Evolutionary conservation across 1,140 invertebrate genomes (phyloP), one percentile per base, ranked within the genome.

Genomic region (Halictus rubicundus): DNA sequence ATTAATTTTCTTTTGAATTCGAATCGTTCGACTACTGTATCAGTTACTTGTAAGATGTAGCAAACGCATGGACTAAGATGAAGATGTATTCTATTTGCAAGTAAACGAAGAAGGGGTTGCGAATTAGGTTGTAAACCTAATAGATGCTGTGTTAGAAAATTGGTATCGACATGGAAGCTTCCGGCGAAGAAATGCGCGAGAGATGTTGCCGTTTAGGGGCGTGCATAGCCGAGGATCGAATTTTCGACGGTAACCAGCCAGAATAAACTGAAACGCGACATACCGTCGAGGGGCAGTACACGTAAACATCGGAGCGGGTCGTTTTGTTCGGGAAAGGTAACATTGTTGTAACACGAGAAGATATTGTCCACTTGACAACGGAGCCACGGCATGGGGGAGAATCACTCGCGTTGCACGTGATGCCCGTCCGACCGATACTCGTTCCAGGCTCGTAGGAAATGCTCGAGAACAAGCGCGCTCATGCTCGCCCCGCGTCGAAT

Each of bases 321-420:
- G 88, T 89, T 89, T 88, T 87, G 77, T 88, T 83, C 85, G 76
- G 71, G 72, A 86, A 87, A 76, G 78, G 82, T 84, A 87, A 87
- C 82, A 82, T 82, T 82, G 75, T 80, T 82, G 88, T 86, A 89
- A 89, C 81, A 84, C 78, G 88, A 89, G 86, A 89, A 86, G 88
- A 86, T 88, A 89, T 89, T 89, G 87, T 89, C 84, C 83, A 78
- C 83, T 85, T 81, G 87, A 86, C 88, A 83, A 85, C 81, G 71
- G 77, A 84, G 85, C 75, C 78, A 84, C 74, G 71, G 81, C 71
- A 54, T 81, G 81, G 69, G 71, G 76, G 77, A 81, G 69, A 81
- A 85, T 75, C 84, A 86, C 70, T 84, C 81, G 37, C 57, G 23
- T 78, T 70, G 59, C 85, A 87, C 85, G 85, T 87, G 85, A 87